Base-by-base conservation (phyloP, 1,140 invertebrate genomes). In the Lutraria rhynchaena region DNA sequence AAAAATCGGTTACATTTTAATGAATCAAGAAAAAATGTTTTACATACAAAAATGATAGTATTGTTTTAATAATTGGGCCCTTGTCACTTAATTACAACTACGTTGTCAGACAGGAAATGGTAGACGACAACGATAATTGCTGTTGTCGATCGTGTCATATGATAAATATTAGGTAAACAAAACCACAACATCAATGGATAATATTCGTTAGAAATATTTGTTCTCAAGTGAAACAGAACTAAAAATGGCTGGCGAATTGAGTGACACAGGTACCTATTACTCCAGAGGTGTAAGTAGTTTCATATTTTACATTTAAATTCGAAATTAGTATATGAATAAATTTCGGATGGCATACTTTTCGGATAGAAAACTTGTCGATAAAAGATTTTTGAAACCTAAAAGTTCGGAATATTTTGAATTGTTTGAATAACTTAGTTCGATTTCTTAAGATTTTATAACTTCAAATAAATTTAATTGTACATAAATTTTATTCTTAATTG, bases 241-340 rank as follows among this genome's bases (percentile, higher is more conserved):
- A 51, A 46, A n/a, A 13, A 67, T 67, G 63, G 63, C 63, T 13
- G 63, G 27, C 24, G 63, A 67, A 31, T 49, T 67, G 22, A 49
- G 44, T 67, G 63, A 67, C 19, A 49, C 33, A 13, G 63, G 63
- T n/a, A 49, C 63, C 4, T 41, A 67, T 0, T 67, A 51, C 22
- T 67, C 63, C 1, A 67, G 19, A 31, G 44, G 63, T 46, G 63
- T 67, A 67, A 67, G 63, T 19, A 67, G n/a, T 35, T 27, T 57
- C 24, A 5, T n/a, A n/a, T 3, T 5, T 53, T 53, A 5, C 19
- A 7, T 53, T n/a, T 53, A 9, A 17, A 22, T 53, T 53, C 4
- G 24, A 53, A n/a, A 53, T n/a, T 53, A 5, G 19, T 46, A 7
- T 7, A 19, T 11, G 9, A 46, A 46, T 46, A 46, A 46, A 46